Conservation (phyloP, 1,140 invertebrate genomes). For the Yoshiicerus persimilis region DNA sequence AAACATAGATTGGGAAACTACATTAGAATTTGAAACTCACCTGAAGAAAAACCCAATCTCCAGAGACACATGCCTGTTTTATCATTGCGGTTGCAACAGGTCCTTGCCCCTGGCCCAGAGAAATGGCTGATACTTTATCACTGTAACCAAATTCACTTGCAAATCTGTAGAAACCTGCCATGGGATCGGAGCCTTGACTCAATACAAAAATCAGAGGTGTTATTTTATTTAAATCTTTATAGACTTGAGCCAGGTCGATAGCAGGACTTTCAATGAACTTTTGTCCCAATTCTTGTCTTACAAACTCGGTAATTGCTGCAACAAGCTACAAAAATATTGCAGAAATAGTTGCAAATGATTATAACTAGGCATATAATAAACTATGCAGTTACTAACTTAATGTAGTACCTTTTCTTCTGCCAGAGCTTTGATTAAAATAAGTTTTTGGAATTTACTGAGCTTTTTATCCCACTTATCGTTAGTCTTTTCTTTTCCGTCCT, state of each 20-base stretch:
- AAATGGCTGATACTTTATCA: conserved; percentile 77
- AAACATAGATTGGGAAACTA: not conserved
- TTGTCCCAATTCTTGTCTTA: conserved; percentile 71
- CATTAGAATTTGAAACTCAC: conserved; percentile 48
- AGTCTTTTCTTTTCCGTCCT: conserved; percentile 27
- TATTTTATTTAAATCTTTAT: conserved; percentile 67
- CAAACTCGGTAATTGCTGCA: conserved; percentile 75
- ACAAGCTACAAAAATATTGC: conserved; percentile 61
- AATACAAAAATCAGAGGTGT: conserved; percentile 85
- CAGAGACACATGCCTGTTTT: conserved; percentile 65
- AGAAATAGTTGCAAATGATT: no score
- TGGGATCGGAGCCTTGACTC: conserved; percentile 89
- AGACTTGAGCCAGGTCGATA: conserved; percentile 66
- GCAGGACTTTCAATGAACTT: conserved; percentile 76
- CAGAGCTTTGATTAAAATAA: conserved; percentile 75
- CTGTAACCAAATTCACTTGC: conserved; percentile 75
- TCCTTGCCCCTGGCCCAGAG: conserved; percentile 86
- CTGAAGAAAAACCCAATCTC: conserved; percentile 83
- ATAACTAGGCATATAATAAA: no score
- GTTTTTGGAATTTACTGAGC: conserved; percentile 72
- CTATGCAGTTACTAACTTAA: no score
- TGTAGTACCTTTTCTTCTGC: conserved; percentile 71
- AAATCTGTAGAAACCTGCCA: conserved; percentile 74
- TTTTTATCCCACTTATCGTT: conserved; percentile 62
- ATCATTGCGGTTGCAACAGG: conserved; percentile 80